Conservation (phyloP, 2,113 vertebrate genomes). For the Entomyzon cyanotis region DNA sequence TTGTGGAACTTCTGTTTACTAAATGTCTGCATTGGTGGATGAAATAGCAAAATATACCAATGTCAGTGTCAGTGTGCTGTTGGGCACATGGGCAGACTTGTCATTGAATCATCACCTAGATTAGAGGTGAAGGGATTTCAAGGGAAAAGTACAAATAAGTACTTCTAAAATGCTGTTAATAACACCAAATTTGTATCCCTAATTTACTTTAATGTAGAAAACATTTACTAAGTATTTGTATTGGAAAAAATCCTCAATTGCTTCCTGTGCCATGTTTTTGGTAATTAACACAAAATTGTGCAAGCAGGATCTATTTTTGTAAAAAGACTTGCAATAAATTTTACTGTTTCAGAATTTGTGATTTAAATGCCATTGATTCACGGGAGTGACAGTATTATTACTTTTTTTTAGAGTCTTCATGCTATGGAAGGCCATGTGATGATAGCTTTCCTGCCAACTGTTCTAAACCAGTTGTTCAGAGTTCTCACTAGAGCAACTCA, state of each 20-base stretch:
- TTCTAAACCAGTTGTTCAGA: conserved; percentile 94
- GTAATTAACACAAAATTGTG: background rate
- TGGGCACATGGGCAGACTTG: background rate
- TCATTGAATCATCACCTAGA: background rate
- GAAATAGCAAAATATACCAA: background rate
- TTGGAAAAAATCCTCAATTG: background rate
- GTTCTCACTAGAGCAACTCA: conserved; percentile 90
- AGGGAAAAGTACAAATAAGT: background rate
- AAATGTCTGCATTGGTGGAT: background rate
- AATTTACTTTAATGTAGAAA: background rate
- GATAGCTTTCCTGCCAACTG: conserved; percentile 95
- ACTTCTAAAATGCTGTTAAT: background rate
- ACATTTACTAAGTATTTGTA: background rate
- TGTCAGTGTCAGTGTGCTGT: background rate
- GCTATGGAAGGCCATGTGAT: conserved; percentile 97
- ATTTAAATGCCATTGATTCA: background rate
- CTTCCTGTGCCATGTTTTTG: background rate
- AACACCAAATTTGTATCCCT: background rate
- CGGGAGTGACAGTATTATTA: background rate
- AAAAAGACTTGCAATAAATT: background rate
- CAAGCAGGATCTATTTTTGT: background rate
- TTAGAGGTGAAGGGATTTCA: background rate
- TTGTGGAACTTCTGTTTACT: background rate
- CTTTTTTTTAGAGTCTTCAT: conserved; percentile 84
- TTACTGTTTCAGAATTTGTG: background rate